phyloP scores from a whole-genome alignment of 1,140 invertebrate species.

The Brachionus asplanchnoidis region DNA sequence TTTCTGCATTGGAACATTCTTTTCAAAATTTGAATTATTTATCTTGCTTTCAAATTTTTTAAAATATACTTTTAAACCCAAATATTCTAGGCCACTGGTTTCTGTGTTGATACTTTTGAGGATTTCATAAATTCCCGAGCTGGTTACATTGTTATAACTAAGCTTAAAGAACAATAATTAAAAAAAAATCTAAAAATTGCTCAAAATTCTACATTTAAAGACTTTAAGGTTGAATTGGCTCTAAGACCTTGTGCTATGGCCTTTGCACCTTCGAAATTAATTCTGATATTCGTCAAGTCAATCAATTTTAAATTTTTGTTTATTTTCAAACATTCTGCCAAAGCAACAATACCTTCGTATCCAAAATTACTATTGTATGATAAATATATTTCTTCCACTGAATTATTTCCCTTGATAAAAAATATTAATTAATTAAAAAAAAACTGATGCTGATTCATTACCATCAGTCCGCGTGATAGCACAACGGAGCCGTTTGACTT shows the following conservation, averaged over 20 bases:
- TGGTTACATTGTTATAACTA: background rate
- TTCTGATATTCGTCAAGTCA: background rate
- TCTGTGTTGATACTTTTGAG: background rate
- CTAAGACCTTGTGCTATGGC: background rate
- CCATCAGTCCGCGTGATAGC: conserved; percentile 5
- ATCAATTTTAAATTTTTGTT: conserved; percentile 6
- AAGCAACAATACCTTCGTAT: background rate
- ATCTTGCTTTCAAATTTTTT: background rate
- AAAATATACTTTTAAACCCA: conserved; percentile 24
- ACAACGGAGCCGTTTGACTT: conserved; percentile 7
- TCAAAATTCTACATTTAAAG: background rate
- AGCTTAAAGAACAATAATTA: background rate
- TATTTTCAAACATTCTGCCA: conserved; percentile 28
- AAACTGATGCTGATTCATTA: background rate
- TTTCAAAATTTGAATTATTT: background rate
- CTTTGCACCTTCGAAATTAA: conserved; percentile 1
- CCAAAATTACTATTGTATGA: conserved; percentile 34
- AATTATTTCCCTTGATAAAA: conserved; percentile 8
- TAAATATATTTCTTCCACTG: conserved; percentile 14
- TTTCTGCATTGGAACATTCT: conserved; percentile 35
- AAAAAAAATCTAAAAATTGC: background rate
- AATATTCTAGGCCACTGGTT: conserved; percentile 23
- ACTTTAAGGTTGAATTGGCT: background rate
- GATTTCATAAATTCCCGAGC: conserved; percentile 19
- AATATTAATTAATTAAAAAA: background rate